Base-by-base conservation (phyloP, 2,797 vertebrate genomes). In the Brachyalestes nurse region DNA sequence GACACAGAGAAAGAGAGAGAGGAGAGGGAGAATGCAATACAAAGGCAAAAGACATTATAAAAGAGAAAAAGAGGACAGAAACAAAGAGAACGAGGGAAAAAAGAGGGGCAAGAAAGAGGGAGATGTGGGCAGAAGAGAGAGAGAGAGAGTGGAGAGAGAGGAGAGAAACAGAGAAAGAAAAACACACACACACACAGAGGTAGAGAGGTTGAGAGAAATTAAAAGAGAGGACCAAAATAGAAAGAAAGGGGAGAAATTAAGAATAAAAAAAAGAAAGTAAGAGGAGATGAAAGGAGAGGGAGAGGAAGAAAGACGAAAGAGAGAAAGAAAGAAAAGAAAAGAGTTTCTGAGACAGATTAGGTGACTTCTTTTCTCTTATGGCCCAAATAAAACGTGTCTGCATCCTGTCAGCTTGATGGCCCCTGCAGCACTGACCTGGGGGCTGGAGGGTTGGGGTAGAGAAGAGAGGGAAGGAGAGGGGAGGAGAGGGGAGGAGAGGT, bases 401-500 rank as follows among this genome's bases (percentile, higher is more conserved):
- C 55, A 38, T 76, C 79, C 79, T 81, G 80, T 64, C 65, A 76
- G 73, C 28, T 55, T 51, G n/a, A 40, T 1, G 14, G 17, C 25
- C 71, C 47, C 9, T 17, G 28, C 14, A 23, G n/a, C 61, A 64
- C 5, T 64, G 61, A 64, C 61, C 61, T 64, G 10, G 28, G 21
- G 40, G 9, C 6, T 7, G 7, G 23, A 57, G 49, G 40, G 28
- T 4, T 21, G 9, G 47, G 17, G 58, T 19, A 70, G 21, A 40
- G 78, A 58, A 53, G 49, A 55, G 47, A 10, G 62, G 13, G 45
- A 25, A 38, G 28, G 60, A 62, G 78, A 57, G 69, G 23, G 38
- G 49, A 49, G 51, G 71, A 51, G 67, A 10, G 21, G 25, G 84
- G 84, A 88, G 89, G 89, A 69, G 57, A 81, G 58, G 60, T 49